These are phyloP conservation scores for Aphidius ervi DNA, from an alignment of 1,140 invertebrate species.

Conservation along the genomic window DNA sequence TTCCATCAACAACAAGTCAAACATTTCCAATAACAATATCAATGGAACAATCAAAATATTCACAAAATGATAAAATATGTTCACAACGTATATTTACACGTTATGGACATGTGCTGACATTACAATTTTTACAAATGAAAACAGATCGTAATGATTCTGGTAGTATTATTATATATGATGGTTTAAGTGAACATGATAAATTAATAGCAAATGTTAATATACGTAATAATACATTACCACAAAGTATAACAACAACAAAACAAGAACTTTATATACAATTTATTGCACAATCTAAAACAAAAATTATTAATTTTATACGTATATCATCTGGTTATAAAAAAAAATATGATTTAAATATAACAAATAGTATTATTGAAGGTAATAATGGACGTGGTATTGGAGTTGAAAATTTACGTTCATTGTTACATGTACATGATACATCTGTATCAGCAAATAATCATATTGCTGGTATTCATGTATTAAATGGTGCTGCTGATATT, in stretches of 20 bases:
- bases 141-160: slow-evolving; percentile 72
- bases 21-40: slow-evolving; percentile 76
- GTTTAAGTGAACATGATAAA: slow-evolving; percentile 64
- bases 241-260: slow-evolving; percentile 75
- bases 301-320: slow-evolving; percentile 70
- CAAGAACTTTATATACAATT: slow-evolving; percentile 76
- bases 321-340: slow-evolving; percentile 73
- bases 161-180: slow-evolving; percentile 73
- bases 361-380: slow-evolving; percentile 74
- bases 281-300: slow-evolving; percentile 62
- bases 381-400: slow-evolving; percentile 92
- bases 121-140: slow-evolving; percentile 75
- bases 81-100: slow-evolving; percentile 68
- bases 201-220: slow-evolving; percentile 65
- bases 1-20: slow-evolving; percentile 74
- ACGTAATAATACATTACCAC: slow-evolving; percentile 75
- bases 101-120: slow-evolving; percentile 73
- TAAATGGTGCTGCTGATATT: slow-evolving; percentile 82
- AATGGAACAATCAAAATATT: slow-evolving; percentile 71
- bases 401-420: slow-evolving; percentile 78
- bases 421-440: slow-evolving; percentile 73
- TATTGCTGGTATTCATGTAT: slow-evolving; percentile 81
- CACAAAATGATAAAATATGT: slow-evolving; percentile 64
- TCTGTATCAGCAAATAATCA: slow-evolving; percentile 84
- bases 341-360: slow-evolving; percentile 84